These are phyloP conservation scores for Argyresthia albistria DNA, from an alignment of 2,888 invertebrate species.

Conservation along the genomic window DNA sequence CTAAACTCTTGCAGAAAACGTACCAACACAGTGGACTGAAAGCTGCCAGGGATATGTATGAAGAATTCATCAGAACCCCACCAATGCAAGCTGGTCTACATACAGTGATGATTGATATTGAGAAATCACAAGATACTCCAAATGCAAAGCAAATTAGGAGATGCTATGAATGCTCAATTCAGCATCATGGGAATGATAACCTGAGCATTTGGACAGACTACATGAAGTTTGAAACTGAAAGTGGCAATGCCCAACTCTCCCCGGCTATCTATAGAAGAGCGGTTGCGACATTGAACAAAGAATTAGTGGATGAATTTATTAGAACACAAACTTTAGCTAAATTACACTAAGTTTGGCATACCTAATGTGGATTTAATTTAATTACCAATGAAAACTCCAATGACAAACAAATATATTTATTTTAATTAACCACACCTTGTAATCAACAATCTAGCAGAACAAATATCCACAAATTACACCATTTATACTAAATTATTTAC, in stretches of 20 bases:
- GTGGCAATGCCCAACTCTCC: constrained; percentile 71
- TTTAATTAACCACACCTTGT: constrained; percentile 51
- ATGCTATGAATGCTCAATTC: constrained; percentile 74
- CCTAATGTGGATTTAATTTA: constrained; percentile 12
- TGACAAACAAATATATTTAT: constrained; percentile 59
- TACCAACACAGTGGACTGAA: constrained; percentile 60
- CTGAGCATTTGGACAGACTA: constrained; percentile 82
- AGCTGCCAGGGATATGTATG: constrained; percentile 75
- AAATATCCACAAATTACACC: constrained; percentile 56
- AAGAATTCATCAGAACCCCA: constrained; percentile 68
- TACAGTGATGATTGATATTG: constrained; percentile 73
- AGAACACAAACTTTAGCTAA: constrained; percentile 65
- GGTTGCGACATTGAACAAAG: constrained; percentile 67
- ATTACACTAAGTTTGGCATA: constrained; percentile 32
- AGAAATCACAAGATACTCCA: constrained; percentile 48
- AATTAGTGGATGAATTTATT: constrained; percentile 66
- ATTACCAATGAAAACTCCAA: constrained; percentile 14
- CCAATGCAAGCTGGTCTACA: constrained; percentile 76
- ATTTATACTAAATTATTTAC: constrained; percentile 37
- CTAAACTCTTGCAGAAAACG: constrained; percentile 74
- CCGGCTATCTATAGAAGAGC: constrained; percentile 75
- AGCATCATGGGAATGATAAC: constrained; percentile 77
- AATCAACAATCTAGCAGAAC: constrained; percentile 61
- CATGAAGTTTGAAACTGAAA: constrained; percentile 77
- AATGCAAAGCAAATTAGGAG: constrained; percentile 67